Percentiles rank a stretch among this genome's conserved stretches.
These are phyloP conservation scores for Platalea minor DNA, from an alignment of 2,797 vertebrate genomes.

Conservation along the genomic window DNA sequence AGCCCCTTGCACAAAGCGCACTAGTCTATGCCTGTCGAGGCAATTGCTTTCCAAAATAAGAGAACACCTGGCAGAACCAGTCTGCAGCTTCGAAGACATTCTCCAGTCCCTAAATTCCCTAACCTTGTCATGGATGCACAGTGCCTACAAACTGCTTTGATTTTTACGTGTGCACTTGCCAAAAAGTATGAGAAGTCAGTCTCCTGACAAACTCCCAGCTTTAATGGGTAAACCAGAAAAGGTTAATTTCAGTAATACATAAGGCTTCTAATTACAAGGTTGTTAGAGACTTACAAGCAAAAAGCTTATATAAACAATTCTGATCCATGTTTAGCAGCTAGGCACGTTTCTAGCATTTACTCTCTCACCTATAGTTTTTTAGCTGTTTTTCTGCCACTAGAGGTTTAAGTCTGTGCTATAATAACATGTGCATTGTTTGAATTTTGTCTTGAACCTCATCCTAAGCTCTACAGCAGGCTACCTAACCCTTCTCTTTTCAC, in stretches of 20 bases:
- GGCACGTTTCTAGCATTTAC: neutral
- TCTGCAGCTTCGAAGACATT: neutral
- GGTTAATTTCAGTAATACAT: neutral
- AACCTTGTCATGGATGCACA: neutral
- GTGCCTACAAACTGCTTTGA: neutral
- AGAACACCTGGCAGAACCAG: neutral
- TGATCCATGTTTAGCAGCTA: neutral
- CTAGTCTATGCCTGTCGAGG: neutral
- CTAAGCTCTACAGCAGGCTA: neutral
- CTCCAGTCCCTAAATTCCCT: neutral
- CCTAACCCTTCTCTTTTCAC: neutral
- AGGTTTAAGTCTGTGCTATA: neutral
- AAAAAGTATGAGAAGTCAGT: neutral
- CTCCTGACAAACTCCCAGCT: neutral
- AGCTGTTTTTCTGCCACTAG: neutral
- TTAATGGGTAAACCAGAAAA: neutral
- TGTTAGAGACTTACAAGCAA: neutral
- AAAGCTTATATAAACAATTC: neutral
- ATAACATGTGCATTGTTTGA: neutral
- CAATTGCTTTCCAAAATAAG: neutral
- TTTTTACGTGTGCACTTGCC: neutral
- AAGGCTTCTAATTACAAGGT: neutral
- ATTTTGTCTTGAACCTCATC: neutral
- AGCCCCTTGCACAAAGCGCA: neutral
- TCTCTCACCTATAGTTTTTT: neutral